Base-by-base conservation (phyloP, 2,113 vertebrate genomes). In the Neotoma lepida region DNA sequence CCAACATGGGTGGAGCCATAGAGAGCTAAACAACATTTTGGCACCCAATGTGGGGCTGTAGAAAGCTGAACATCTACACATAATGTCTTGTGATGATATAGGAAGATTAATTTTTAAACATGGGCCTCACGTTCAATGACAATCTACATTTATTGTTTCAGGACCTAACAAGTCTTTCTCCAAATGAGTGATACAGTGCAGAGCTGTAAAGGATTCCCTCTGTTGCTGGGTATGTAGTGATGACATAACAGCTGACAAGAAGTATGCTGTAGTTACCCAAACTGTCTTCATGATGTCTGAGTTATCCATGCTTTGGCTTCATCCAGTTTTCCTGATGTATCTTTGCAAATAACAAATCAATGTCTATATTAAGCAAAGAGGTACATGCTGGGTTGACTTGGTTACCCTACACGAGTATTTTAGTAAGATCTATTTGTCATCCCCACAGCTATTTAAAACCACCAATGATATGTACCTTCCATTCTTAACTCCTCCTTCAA, bases 21-120 rank as follows among this genome's bases (percentile, higher is more conserved):
- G 51, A 51, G 14, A 51, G 51, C 51, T 51, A 13, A 51, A 51
- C 51, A 51, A n/a, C n/a, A n/a, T n/a, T n/a, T 51, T 51, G 51
- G 51, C 51, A 51, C 12, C 51, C 13, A 51, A 51, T 51, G 51
- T 51, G 51, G 2, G 2, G 9, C 2, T 51, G 51, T 51, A 51
- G 51, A 51, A 51, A 51, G 51, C 51, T 51, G 51, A 51, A 51
- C 51, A 51, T 13, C 51, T 51, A 56, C 54, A 56, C 54, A 56
- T 15, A 22, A 39, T 63, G 44, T 4, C 63, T 22, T 86, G 44
- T 3, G 18, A 68, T 14, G 33, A 35, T 15, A 99, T 99, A 95
- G 99, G 99, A 97, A 99, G 99, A 97, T 98, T 99, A 89, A 99
- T 99, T 98, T 98, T 99, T 96, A 99, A 99, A 97, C 99, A 99